A percentile compares a stretch with the other conserved stretches of the same genome.
Conservation (phyloP, 2,797 vertebrate genomes). For the Emydoidea blandingii region DNA sequence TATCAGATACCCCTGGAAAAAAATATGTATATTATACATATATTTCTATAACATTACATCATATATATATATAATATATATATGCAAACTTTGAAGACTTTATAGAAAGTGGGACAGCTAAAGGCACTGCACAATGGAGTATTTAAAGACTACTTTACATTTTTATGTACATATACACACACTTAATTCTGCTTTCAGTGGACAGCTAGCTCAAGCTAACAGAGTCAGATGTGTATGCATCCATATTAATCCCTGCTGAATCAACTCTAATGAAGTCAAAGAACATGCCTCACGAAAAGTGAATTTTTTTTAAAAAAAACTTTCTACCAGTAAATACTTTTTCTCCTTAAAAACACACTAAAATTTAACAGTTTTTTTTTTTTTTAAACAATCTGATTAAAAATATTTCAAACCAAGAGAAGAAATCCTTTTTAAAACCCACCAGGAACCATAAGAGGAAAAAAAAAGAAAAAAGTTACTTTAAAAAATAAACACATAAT, state of each 20-base stretch:
- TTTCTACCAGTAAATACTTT: constrained; percentile 41
- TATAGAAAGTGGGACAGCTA: constrained; percentile 83
- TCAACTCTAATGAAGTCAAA: constrained; percentile 56
- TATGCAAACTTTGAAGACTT: constrained; percentile 83
- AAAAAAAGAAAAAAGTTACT: not conserved
- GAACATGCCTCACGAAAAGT: constrained; percentile 33
- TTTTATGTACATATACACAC: constrained; percentile 73
- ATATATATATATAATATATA: constrained; percentile 86
- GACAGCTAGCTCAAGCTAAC: constrained; percentile 33
- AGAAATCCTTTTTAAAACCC: constrained; percentile 9
- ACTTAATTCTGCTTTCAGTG: constrained; percentile 43
- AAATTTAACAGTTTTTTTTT: constrained; percentile 38
- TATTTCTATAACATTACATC: constrained; percentile 85
- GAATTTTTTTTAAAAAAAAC: not conserved
- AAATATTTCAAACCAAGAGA: constrained; percentile 35
- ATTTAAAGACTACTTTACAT: constrained; percentile 71
- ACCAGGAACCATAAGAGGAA: constrained; percentile 19
- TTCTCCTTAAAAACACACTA: constrained; percentile 48
- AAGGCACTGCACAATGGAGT: constrained; percentile 83
- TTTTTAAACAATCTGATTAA: not conserved
- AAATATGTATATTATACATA: constrained; percentile 89
- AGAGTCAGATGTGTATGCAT: constrained; percentile 35
- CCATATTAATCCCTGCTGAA: constrained; percentile 70
- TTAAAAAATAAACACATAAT: constrained; percentile 43
- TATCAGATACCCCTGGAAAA: constrained; percentile 85